A percentile compares a stretch with the other conserved stretches of the same genome.
These are phyloP conservation scores for Oncorhynchus mykiss DNA, from an alignment of 2,113 vertebrate genomes.

Conservation along the genomic window DNA sequence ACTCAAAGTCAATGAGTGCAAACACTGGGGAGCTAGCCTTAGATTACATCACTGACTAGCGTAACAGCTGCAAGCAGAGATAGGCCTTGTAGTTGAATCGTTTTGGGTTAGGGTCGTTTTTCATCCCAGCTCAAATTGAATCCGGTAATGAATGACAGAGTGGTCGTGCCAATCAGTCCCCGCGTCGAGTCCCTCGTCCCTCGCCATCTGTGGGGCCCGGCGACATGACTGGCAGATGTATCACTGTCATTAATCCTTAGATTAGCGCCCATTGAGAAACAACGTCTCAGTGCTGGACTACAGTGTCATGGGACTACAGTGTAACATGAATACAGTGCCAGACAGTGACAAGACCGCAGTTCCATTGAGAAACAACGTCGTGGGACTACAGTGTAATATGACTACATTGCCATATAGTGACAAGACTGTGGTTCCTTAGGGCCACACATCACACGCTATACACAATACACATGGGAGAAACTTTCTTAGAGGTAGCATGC, in stretches of 20 bases:
- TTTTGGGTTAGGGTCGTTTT: background rate
- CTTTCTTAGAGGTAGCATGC: too few relatives aligned
- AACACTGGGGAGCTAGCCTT: background rate
- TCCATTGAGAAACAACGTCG: slow-evolving; percentile 39
- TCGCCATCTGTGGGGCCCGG: slow-evolving; percentile 57
- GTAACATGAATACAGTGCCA: too few relatives aligned
- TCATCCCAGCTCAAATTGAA: background rate
- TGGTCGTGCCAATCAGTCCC: slow-evolving; percentile 35
- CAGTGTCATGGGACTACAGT: slow-evolving; percentile 2
- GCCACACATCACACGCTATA: too few relatives aligned
- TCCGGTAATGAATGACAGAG: slow-evolving; percentile 30
- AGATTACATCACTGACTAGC: background rate
- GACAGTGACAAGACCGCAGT: too few relatives aligned
- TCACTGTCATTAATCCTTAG: slow-evolving; percentile 63
- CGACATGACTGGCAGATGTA: slow-evolving; percentile 60
- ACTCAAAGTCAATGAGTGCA: background rate
- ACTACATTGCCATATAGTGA: too few relatives aligned
- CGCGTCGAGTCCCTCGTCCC: slow-evolving; percentile 27
- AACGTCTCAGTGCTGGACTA: slow-evolving; percentile 31
- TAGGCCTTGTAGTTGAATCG: background rate
- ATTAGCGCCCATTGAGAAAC: slow-evolving; percentile 57
- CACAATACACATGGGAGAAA: too few relatives aligned
- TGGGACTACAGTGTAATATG: background rate
- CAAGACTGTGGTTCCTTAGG: too few relatives aligned
- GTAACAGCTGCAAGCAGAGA: background rate